These are phyloP conservation scores for Hippocampus zosterae DNA, from an alignment of 2,113 vertebrate species.

Conservation along the genomic window DNA sequence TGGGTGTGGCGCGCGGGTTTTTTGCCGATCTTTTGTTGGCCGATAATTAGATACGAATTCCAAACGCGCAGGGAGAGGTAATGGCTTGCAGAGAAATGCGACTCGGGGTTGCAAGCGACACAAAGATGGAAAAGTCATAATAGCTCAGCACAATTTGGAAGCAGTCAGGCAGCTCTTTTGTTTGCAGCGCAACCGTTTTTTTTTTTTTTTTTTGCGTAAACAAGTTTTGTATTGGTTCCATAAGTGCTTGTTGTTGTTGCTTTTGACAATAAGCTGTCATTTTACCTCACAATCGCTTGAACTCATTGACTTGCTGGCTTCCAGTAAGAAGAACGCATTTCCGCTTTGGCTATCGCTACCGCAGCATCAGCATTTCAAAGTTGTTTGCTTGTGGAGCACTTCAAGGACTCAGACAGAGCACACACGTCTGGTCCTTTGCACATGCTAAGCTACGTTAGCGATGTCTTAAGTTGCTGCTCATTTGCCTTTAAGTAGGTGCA, in stretches of 20 bases:
- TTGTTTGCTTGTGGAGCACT: too few relatives aligned
- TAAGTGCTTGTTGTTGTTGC: background rate
- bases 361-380: too few relatives aligned
- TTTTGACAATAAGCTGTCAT: background rate
- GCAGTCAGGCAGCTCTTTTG: conserved; percentile 2
- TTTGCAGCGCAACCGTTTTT: background rate
- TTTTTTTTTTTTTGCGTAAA: background rate
- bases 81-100: background rate
- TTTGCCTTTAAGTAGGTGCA: background rate
- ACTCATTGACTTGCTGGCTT: background rate
- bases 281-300: background rate
- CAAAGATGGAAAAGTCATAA: conserved; percentile 7
- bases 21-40: conserved; percentile 12
- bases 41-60: conserved; percentile 16
- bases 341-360: too few relatives aligned
- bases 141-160: background rate
- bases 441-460: background rate
- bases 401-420: too few relatives aligned
- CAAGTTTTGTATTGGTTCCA: background rate
- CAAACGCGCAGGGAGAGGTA: background rate
- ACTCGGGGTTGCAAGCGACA: background rate
- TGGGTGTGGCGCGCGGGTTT: conserved; percentile 43
- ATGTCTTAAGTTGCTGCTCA: background rate
- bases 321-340: background rate
- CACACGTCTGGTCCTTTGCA: background rate